These are phyloP conservation scores for Cordilura impudica DNA, from an alignment of 2,888 invertebrate species.

Conservation along the genomic window DNA sequence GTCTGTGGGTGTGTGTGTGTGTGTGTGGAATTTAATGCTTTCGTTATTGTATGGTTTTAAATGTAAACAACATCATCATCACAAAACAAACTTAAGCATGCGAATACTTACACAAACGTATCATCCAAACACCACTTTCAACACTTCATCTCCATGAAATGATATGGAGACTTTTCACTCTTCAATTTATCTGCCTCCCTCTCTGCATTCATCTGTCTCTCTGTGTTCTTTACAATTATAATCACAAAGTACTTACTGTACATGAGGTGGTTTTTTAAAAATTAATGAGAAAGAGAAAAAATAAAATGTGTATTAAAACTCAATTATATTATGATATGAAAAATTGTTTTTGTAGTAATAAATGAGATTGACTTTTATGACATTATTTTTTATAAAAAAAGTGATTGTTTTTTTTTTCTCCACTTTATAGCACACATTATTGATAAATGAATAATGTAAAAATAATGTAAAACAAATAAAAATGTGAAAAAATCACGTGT, in stretches of 20 bases:
- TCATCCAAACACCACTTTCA: not conserved
- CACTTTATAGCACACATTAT: not conserved
- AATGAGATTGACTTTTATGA: not conserved
- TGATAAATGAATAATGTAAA: conserved; percentile 16
- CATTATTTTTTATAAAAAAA: not conserved
- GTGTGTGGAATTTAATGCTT: not conserved
- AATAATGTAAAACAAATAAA: not conserved
- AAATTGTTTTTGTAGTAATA: not conserved
- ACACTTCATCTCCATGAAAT: not conserved
- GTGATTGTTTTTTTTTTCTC: not conserved
- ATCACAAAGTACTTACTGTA: not conserved
- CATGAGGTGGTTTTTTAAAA: too few relatives aligned
- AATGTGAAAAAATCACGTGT: conserved; percentile 14
- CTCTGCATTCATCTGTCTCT: not conserved
- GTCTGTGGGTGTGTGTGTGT: not conserved
- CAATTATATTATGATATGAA: not conserved
- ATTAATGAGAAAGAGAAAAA: not conserved
- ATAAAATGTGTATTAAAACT: not conserved
- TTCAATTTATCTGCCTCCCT: not conserved
- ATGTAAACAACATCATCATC: conserved; percentile 30
- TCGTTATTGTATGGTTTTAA: conserved; percentile 17
- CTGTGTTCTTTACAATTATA: not conserved
- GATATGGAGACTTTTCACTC: not conserved
- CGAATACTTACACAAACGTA: not conserved
- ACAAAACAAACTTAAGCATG: not conserved